Evolutionary conservation across 2,888 invertebrate species (phyloP).

Genomic region (Alviniconcha strummeri): DNA sequence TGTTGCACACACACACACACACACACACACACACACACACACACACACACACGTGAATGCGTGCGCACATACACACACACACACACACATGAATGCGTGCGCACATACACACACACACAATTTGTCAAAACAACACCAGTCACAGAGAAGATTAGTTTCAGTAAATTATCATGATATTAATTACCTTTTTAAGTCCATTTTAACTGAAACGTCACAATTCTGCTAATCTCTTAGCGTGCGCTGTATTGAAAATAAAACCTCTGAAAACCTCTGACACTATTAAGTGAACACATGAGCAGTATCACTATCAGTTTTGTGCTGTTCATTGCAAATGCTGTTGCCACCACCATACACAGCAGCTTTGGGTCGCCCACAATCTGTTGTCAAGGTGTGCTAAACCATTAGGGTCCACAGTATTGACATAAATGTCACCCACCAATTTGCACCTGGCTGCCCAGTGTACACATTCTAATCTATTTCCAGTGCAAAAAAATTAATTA

Average conservation of each 20-base stretch:
- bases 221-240: background rate
- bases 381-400: too few species aligned
- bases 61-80: background rate
- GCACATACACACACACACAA: background rate
- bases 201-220: background rate
- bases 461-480: too few species aligned
- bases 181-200: background rate
- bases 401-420: too few species aligned
- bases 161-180: background rate
- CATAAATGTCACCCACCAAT: too few species aligned
- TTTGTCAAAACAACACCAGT: background rate
- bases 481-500: too few species aligned
- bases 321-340: too few species aligned
- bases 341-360: too few species aligned
- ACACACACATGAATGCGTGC: background rate
- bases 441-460: too few species aligned
- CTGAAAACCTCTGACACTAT: background rate
- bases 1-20: background rate
- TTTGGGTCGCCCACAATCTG: too few species aligned
- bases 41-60: background rate
- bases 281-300: background rate
- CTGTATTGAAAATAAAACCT: background rate
- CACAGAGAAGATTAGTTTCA: background rate
- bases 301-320: too few species aligned
- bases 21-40: conserved; percentile 3